Conservation (phyloP, 53 echinoderm and acorn worm genomes). For the Arbacia lixula region DNA sequence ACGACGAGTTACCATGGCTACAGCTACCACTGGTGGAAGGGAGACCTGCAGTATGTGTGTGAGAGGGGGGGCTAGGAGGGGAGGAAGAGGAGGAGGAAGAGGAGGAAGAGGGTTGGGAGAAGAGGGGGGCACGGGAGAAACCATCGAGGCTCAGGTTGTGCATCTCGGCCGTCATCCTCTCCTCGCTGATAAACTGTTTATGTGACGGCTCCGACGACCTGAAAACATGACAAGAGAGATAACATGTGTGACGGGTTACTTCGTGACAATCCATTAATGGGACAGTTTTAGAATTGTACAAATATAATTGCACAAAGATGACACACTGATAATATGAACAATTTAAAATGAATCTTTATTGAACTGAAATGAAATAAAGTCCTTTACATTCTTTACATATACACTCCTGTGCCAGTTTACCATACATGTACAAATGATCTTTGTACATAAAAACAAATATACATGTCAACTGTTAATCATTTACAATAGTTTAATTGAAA, state of each 20-base stretch:
- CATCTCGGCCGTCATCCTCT: constrained; percentile 92
- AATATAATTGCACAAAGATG: too few species aligned
- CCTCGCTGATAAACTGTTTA: constrained; percentile 91
- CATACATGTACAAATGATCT: too few species aligned
- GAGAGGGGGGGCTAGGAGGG: neutral
- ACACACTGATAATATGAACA: too few species aligned
- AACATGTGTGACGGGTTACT: neutral
- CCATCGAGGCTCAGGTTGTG: constrained; percentile 70
- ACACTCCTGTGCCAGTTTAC: too few species aligned
- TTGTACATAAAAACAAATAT: too few species aligned
- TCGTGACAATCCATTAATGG: too few species aligned
- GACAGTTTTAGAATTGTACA: too few species aligned
- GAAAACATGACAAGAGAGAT: neutral
- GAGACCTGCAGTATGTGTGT: neutral
- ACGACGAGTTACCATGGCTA: constrained; percentile 3
- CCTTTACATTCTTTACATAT: too few species aligned
- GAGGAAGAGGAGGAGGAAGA: constrained; percentile 1
- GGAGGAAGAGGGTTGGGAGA: neutral
- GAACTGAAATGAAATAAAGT: too few species aligned
- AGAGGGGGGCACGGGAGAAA: neutral
- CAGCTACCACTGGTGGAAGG: constrained; percentile 15
- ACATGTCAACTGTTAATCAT: too few species aligned
- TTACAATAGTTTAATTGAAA: too few species aligned
- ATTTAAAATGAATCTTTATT: too few species aligned
- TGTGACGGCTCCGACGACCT: constrained; percentile 54